phyloP scores from a whole-genome alignment of 1,140 invertebrate genomes.

The Drosophila eugracilis region DNA sequence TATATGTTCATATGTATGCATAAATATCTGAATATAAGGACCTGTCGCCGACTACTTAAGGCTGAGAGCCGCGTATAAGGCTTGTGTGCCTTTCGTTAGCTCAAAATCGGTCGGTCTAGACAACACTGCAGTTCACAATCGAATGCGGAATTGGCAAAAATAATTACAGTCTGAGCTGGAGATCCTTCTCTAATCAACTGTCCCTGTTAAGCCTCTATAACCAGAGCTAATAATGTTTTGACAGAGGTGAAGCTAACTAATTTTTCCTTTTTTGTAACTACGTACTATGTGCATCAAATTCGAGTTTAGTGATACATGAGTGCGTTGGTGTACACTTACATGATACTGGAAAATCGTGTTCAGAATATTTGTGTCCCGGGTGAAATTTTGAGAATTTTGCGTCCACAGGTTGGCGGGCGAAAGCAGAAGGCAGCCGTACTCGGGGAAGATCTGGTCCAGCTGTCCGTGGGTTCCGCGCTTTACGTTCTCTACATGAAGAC shows the following conservation, averaged over 20 bases:
- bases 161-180: neutral
- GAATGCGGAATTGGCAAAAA: neutral
- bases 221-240: neutral
- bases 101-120: slow-evolving; percentile 12
- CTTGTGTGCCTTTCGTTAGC: slow-evolving; percentile 29
- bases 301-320: neutral
- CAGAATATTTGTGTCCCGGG: slow-evolving; percentile 91
- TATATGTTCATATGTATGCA: no score
- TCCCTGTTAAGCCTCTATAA: no score
- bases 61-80: slow-evolving; percentile 6
- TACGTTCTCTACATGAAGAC: slow-evolving; percentile 94
- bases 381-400: slow-evolving; percentile 91
- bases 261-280: no score
- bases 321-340: slow-evolving; percentile 85
- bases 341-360: slow-evolving; percentile 93
- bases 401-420: slow-evolving; percentile 98
- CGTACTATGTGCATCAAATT: no score
- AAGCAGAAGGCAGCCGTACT: slow-evolving; percentile 96
- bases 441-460: slow-evolving; percentile 89
- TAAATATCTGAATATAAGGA: neutral
- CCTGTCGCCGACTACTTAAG: neutral
- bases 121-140: slow-evolving; percentile 4
- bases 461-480: slow-evolving; percentile 86
- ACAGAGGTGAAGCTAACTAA: neutral
- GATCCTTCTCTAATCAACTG: no score